Evolutionary conservation across 2,888 invertebrate genomes (phyloP).

Genomic region (Druceiella hillmani): DNA sequence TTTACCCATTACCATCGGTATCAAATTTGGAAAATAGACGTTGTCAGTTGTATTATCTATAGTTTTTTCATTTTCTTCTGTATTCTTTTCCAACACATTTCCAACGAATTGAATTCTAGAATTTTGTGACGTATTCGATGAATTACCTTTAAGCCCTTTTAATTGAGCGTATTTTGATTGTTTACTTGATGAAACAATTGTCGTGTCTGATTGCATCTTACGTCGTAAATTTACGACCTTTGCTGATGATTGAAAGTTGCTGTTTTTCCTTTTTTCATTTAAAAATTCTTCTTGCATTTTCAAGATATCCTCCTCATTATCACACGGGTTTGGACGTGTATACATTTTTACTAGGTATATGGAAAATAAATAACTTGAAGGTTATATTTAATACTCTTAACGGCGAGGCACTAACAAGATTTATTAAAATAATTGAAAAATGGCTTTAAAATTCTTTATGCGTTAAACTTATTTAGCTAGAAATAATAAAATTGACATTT

Average conservation of each 20-base stretch:
- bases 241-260: slow-evolving; percentile 56
- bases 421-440: no score
- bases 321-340: slow-evolving; percentile 61
- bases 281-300: slow-evolving; percentile 69
- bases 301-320: slow-evolving; percentile 69
- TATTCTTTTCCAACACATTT: slow-evolving; percentile 37
- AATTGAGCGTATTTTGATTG: slow-evolving; percentile 42
- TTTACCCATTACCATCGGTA: slow-evolving; percentile 43
- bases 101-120: slow-evolving; percentile 30
- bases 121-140: slow-evolving; percentile 39
- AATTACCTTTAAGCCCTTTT: slow-evolving; percentile 35
- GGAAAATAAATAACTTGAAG: slow-evolving; percentile 3
- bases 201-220: slow-evolving; percentile 23
- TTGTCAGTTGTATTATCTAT: slow-evolving; percentile 39
- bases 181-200: no score
- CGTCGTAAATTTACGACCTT: slow-evolving; percentile 47
- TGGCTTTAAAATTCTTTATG: no score
- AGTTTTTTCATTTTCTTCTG: slow-evolving; percentile 17
- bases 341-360: slow-evolving; percentile 40
- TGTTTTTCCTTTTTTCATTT: slow-evolving; percentile 48
- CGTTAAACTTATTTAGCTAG: no score
- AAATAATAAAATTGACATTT: no score
- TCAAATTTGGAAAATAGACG: slow-evolving; percentile 45
- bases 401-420: no score
- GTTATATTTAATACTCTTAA: no score